Evolutionary conservation across 2,888 invertebrate genomes (phyloP), one percentile per base, ranked within the genome.

Genomic region (Andrena hattorfiana): DNA sequence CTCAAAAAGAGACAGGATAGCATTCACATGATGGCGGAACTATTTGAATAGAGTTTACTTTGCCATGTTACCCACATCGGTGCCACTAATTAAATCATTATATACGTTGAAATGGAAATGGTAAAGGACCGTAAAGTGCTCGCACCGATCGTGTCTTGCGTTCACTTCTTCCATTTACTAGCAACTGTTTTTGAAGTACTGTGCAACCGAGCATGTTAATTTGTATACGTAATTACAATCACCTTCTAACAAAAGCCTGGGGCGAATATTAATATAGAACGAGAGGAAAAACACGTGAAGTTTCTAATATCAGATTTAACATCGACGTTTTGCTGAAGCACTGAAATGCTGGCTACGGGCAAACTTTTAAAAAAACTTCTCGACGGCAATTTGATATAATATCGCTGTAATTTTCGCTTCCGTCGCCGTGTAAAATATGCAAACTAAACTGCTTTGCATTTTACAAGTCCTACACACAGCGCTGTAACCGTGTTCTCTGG

Each of bases 381-480:
- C 26, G 56, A 3, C 56, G 26, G 56, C 23, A 56, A 26, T 56
- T 56, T 56, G 23, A 56, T 23, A 56, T 56, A 56, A 56, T 56
- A 56, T 56, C 56, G 56, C 56, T 56, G 56, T 56, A 56, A 56
- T 56, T 56, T 26, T 23, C 56, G 23, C 56, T 56, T 56, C 56
- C 56, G 56, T 56, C 26, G 56, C 56, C 56, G 23, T 56, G 56
- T 56, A 56, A 56, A 51, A 56, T 56, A 56, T 56, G 56, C 56
- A 56, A 56, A 56, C 56, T 56, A 56, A 56, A 56, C 56, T 56
- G 26, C 23, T 56, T 56, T 56, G 56, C 56, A 56, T 56, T 56
- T 56, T 56, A 56, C 56, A 56, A 56, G 56, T 56, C 10, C 56
- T 56, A 56, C 56, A 20, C 56, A 56, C 23, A 23, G 8, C 56